phyloP scores from a whole-genome alignment of 2,797 vertebrate genomes.

The Lithobates pipiens region DNA sequence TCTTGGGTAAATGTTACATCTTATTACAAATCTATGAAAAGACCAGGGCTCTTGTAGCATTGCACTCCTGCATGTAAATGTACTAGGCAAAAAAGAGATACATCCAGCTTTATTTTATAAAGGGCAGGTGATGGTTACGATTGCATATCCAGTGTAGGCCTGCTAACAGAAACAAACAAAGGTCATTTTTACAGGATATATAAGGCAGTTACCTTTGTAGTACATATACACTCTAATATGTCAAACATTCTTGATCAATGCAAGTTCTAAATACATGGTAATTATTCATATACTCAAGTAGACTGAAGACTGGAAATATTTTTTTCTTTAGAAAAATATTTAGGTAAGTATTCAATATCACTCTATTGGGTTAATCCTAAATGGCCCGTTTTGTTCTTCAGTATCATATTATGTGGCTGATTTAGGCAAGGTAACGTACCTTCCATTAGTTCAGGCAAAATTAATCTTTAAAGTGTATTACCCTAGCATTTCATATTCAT shows the following conservation, averaged over 20 bases:
- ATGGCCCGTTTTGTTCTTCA: too few relatives aligned
- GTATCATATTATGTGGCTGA: too few relatives aligned
- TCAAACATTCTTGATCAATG: not conserved
- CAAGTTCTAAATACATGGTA: not conserved
- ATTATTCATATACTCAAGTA: not conserved
- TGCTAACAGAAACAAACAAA: conserved; percentile 27
- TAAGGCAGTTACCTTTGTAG: not conserved
- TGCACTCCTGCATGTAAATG: conserved; percentile 64
- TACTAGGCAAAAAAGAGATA: conserved; percentile 53
- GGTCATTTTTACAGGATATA: not conserved
- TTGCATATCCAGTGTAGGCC: conserved; percentile 27
- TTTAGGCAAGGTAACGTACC: too few relatives aligned
- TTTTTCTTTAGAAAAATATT: too few relatives aligned
- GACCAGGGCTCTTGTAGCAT: conserved; percentile 70
- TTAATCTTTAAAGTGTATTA: too few relatives aligned
- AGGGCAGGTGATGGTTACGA: not conserved
- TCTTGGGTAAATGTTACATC: conserved; percentile 65
- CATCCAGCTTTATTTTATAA: conserved; percentile 15
- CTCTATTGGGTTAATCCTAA: too few relatives aligned
- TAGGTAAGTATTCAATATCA: too few relatives aligned
- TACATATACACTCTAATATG: not conserved
- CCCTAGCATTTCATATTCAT: too few relatives aligned
- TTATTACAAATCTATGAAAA: conserved; percentile 68
- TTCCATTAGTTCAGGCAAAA: too few relatives aligned
- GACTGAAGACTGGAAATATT: not conserved